These are phyloP conservation scores for Cydia fagiglandana DNA, from an alignment of 1,140 invertebrate species.

Conservation along the genomic window DNA sequence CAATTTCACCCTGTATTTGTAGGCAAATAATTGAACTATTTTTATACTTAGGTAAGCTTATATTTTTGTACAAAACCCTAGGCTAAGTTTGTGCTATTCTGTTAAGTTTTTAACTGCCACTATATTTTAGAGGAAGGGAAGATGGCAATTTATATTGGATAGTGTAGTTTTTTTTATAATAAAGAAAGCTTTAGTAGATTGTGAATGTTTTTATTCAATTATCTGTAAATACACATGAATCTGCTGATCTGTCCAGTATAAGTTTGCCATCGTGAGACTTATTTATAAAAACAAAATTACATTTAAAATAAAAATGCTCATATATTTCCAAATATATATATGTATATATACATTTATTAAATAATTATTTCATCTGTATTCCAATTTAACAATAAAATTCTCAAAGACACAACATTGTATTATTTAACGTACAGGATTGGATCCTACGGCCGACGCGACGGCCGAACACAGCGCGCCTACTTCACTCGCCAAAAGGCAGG, in stretches of 20 bases:
- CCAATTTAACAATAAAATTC: constrained; percentile 79
- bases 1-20: background rate
- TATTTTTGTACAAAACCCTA: constrained; percentile 14
- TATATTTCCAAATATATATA: constrained; percentile 76
- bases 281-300: constrained; percentile 22
- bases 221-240: no score
- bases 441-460: constrained; percentile 45
- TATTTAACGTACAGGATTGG: constrained; percentile 66
- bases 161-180: background rate
- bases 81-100: background rate
- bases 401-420: constrained; percentile 77
- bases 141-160: constrained; percentile 1
- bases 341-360: constrained; percentile 76
- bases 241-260: constrained; percentile 6
- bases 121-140: background rate
- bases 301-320: constrained; percentile 55
- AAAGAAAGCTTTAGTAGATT: background rate
- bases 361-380: constrained; percentile 77
- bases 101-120: constrained; percentile 13
- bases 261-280: background rate
- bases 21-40: constrained; percentile 15
- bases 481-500: background rate
- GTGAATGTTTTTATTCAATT: no score
- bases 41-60: constrained; percentile 25
- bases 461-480: background rate